Evolutionary conservation across 2,797 vertebrate species (phyloP).

Genomic region (Emydoidea blandingii): DNA sequence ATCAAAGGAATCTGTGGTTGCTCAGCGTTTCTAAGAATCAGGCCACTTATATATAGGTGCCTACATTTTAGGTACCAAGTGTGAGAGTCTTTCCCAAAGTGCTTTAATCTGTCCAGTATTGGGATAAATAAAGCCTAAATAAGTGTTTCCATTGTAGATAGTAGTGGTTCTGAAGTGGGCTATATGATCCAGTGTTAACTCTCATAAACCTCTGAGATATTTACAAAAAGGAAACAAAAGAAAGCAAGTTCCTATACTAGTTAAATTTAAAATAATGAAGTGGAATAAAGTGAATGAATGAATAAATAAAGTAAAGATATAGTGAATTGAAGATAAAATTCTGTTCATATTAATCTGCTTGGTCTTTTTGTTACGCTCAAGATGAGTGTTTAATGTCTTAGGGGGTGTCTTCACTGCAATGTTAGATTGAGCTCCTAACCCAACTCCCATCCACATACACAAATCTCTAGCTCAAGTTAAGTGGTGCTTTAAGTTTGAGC

Average conservation of each 20-base stretch:
- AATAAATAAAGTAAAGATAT: background rate
- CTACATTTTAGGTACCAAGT: background rate
- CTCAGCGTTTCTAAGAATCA: background rate
- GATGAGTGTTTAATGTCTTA: background rate
- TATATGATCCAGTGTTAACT: background rate
- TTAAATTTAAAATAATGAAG: background rate
- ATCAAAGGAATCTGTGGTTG: background rate
- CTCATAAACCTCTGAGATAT: background rate
- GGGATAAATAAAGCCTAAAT: background rate
- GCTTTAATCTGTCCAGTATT: background rate
- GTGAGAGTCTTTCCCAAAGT: background rate
- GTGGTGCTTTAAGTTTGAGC: background rate
- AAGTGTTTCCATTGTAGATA: rapidly evolving
- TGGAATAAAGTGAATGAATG: background rate
- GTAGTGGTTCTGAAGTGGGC: background rate
- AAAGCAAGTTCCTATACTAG: background rate
- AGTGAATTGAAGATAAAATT: background rate
- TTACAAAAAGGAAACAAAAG: background rate
- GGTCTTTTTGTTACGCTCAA: background rate
- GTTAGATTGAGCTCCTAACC: background rate
- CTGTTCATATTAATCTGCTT: background rate
- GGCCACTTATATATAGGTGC: background rate
- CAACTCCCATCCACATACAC: too few species aligned
- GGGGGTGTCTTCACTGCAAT: background rate
- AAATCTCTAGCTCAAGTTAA: too few species aligned